Conservation (phyloP, 2,113 vertebrate species). For the Tachycineta bicolor region DNA sequence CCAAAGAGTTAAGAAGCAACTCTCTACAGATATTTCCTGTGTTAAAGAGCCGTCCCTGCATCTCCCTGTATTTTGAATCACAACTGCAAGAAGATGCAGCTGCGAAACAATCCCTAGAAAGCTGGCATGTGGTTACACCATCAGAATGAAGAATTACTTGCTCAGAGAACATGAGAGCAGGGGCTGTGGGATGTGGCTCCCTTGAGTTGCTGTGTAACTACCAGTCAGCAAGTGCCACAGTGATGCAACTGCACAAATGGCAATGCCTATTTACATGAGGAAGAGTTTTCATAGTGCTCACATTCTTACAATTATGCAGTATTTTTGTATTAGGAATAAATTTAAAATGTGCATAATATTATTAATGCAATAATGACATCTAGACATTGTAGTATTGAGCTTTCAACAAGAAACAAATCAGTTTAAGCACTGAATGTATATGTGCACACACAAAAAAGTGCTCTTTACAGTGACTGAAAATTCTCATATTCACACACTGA, state of each 20-base stretch:
- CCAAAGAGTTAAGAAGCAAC: not conserved
- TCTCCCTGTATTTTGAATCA: not conserved
- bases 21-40: not conserved
- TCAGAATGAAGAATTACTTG: not conserved
- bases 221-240: not conserved
- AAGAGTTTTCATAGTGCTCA: not conserved
- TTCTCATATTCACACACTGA: not conserved
- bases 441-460: accelerated
- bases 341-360: not conserved
- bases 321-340: not conserved
- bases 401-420: not conserved
- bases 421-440: not conserved
- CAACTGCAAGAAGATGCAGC: not conserved
- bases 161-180: accelerated
- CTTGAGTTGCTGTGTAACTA: not conserved
- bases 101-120: not conserved
- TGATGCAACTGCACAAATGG: not conserved
- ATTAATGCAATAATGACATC: not conserved
- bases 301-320: not conserved
- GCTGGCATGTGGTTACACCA: accelerated
- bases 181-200: not conserved
- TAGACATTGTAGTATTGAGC: not conserved
- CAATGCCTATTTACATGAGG: not conserved
- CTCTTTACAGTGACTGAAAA: not conserved
- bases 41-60: not conserved